Evolutionary conservation across 2,113 vertebrate genomes (phyloP).

Genomic region (Procavia capensis): DNA sequence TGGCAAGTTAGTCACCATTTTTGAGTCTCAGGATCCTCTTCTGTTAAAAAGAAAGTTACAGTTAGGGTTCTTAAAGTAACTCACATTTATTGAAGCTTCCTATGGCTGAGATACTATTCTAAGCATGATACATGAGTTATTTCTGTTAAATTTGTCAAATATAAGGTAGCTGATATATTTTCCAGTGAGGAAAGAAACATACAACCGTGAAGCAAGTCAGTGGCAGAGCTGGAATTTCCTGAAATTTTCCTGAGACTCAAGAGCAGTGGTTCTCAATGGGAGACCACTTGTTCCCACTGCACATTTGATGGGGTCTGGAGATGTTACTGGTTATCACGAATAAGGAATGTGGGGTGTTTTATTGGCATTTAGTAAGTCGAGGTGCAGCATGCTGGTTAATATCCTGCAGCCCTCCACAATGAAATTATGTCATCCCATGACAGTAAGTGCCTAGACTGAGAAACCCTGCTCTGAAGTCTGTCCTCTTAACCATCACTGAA

Average conservation of each 20-base stretch:
- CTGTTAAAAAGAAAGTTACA: background rate
- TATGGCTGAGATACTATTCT: background rate
- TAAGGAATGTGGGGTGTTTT: background rate
- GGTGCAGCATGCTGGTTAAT: background rate
- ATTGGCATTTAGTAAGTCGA: background rate
- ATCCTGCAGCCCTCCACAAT: background rate
- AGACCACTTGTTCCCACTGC: background rate
- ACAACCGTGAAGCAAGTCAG: background rate
- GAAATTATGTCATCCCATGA: background rate
- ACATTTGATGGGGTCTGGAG: background rate
- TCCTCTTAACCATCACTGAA: background rate
- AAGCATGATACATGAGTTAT: background rate
- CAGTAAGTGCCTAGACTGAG: background rate
- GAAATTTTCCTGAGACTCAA: background rate
- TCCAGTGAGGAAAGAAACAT: background rate
- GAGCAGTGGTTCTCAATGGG: background rate
- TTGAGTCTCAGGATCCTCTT: background rate
- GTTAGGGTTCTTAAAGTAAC: background rate
- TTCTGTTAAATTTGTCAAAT: background rate
- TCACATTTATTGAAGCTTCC: background rate
- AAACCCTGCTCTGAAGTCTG: background rate
- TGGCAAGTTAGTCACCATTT: background rate
- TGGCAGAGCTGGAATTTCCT: background rate
- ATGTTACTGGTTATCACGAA: background rate
- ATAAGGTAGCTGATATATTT: background rate